A percentile compares a stretch with the other conserved stretches of the same genome.
These are phyloP conservation scores for Microcebus lehilahytsara DNA, from an alignment of 2,113 vertebrate species.

Conservation along the genomic window DNA sequence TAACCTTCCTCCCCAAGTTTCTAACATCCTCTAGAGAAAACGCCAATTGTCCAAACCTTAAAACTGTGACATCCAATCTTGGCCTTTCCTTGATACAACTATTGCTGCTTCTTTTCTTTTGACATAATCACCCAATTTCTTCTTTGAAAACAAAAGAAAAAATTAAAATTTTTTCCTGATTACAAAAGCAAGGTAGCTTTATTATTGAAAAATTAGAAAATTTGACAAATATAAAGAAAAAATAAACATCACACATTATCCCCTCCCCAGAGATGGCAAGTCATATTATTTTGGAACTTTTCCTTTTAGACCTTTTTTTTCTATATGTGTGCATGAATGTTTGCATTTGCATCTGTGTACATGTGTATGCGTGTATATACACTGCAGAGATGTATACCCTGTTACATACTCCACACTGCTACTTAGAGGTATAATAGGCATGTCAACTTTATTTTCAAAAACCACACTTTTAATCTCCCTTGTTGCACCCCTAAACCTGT, in stretches of 20 bases:
- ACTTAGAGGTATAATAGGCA: not conserved
- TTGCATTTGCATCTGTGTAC: not conserved
- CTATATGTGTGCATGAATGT: not conserved
- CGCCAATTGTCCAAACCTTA: not conserved
- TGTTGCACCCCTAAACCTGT: not conserved
- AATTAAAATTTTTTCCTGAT: not conserved
- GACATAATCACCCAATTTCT: not conserved
- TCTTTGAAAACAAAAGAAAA: slow-evolving; percentile 3
- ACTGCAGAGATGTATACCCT: not conserved
- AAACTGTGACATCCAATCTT: not conserved
- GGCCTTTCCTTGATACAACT: not conserved
- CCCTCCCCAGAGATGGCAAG: not conserved
- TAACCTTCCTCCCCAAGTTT: not conserved
- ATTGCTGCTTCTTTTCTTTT: not conserved
- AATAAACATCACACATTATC: not conserved
- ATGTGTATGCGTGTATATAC: not conserved
- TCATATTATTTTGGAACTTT: slow-evolving; percentile 22
- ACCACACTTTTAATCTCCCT: not conserved
- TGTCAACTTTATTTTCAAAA: not conserved
- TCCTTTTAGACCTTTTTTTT: not conserved
- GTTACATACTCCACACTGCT: not conserved
- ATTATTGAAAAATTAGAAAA: not conserved
- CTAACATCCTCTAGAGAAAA: slow-evolving; percentile 19
- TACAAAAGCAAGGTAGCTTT: not conserved
- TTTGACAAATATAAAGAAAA: not conserved